Base-by-base conservation (phyloP, 2,797 vertebrate species). In the Falco rusticolus region DNA sequence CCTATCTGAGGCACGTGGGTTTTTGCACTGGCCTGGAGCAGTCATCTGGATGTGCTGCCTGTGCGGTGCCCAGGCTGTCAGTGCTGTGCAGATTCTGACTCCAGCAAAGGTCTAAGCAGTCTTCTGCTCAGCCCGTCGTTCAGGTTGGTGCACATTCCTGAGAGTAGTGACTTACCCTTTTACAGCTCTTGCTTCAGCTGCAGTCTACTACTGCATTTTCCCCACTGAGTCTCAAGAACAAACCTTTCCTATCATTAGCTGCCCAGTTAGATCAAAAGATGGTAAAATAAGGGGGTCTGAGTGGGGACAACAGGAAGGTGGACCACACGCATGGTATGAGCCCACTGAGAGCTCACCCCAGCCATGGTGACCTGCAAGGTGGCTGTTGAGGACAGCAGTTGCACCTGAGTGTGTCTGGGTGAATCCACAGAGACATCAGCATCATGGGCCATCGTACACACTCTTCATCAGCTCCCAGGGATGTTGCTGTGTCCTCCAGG, bases 101-200 rank as follows among this genome's bases (percentile, higher is more conserved):
- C 18, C 31, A 20, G 50, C 45, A 9, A 63, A 80, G 75, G 48
- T 60, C 60, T 78, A 22, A 75, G 86, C 29, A 86, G 26, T 16
- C 22, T 94, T 43, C 74, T 65, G 83, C 59, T 51, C 50, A 82
- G 66, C 88, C 77, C 2, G 51, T 21, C 63, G 11, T 74, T 93
- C 96, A 95, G 94, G 95, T 95, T 61, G 54, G 95, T 86, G 92
- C 91, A 78, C 95, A 95, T 96, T 97, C 96, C 89, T 95, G 84
- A 57, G 76, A 94, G 90, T 77, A 84, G 65, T 3, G 5, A 33
- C 50, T 48, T 51, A 86, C 29, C 71, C 78, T 93, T 68, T 79
- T 39, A 26, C 47, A 79, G 87, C 43, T 82, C 80, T 66, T 78
- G 87, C 39, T 87, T 60, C 56, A 69, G 34, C 57, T 75, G 26